Percentiles rank a stretch among this genome's conserved stretches.
Evolutionary conservation across 2,113 vertebrate genomes (phyloP).

Genomic region (Ptilorrhoa leucosticta): DNA sequence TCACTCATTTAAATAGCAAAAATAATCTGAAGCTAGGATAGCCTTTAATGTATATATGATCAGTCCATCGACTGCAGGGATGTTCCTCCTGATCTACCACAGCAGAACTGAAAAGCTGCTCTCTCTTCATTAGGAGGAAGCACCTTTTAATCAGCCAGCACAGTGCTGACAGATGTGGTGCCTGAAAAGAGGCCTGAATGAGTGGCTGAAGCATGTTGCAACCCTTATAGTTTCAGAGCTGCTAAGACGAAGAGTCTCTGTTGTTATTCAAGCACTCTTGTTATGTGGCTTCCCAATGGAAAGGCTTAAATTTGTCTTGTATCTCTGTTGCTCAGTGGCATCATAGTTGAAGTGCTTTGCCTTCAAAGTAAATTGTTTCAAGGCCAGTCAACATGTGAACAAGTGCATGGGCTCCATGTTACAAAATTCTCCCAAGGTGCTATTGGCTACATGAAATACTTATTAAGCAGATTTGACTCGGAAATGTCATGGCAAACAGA

Average conservation of each 20-base stretch:
- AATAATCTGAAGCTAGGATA: not conserved
- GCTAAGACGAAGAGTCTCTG: not conserved
- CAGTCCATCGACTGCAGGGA: not conserved
- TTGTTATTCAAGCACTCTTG: not conserved
- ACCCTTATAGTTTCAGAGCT: not conserved
- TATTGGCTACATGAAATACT: not conserved
- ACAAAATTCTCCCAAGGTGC: not conserved
- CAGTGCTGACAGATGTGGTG: not conserved
- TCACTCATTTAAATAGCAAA: not conserved
- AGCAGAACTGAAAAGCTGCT: not conserved
- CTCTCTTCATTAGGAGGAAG: constrained; percentile 9
- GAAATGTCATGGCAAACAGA: not conserved
- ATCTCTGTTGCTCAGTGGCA: not conserved
- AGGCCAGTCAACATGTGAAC: not conserved
- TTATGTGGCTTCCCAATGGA: not conserved
- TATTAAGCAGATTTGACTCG: constrained; percentile 20
- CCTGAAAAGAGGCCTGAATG: not conserved
- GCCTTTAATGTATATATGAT: not conserved
- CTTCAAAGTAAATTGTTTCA: not conserved
- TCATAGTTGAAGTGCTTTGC: not conserved
- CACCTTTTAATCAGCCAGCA: constrained; percentile 18
- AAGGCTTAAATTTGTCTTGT: not conserved
- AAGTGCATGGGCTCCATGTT: not conserved
- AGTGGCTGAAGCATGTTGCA: not conserved
- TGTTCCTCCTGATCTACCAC: not conserved